phyloP scores from a whole-genome alignment of 2,113 vertebrate genomes.

The Trogon surrucura region DNA sequence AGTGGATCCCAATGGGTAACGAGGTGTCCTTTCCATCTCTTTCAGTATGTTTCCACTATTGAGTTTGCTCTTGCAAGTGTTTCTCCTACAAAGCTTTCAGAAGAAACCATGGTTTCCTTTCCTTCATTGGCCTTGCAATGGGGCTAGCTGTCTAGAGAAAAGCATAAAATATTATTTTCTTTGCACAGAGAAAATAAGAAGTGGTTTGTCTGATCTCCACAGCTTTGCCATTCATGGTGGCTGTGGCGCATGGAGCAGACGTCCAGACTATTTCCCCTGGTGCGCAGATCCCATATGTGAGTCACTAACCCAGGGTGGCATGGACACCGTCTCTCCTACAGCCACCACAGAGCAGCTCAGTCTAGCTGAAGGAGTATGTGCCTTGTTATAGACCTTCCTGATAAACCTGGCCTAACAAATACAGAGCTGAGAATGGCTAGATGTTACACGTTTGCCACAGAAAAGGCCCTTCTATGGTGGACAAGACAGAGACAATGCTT shows the following conservation, averaged over 20 bases:
- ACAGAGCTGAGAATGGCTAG: not conserved
- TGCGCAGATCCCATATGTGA: fast-evolving
- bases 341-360: fast-evolving
- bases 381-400: not conserved
- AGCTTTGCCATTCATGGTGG: not conserved
- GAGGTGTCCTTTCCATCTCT: not conserved
- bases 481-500: not conserved
- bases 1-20: not conserved
- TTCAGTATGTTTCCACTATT: not conserved
- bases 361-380: not conserved
- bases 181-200: not conserved
- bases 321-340: not conserved
- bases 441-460: not conserved
- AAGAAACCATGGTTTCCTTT: not conserved
- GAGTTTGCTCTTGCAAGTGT: not conserved
- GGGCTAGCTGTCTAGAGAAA: not conserved
- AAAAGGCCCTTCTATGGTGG: fast-evolving
- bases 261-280: not conserved
- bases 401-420: not conserved
- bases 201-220: not conserved
- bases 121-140: not conserved
- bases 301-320: not conserved
- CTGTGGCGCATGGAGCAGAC: fast-evolving
- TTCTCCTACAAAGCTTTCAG: not conserved
- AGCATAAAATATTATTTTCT: not conserved